Percentiles rank a stretch among this genome's conserved stretches.
phyloP scores from a whole-genome alignment of 1,140 invertebrate species.

The Zophobas morio region DNA sequence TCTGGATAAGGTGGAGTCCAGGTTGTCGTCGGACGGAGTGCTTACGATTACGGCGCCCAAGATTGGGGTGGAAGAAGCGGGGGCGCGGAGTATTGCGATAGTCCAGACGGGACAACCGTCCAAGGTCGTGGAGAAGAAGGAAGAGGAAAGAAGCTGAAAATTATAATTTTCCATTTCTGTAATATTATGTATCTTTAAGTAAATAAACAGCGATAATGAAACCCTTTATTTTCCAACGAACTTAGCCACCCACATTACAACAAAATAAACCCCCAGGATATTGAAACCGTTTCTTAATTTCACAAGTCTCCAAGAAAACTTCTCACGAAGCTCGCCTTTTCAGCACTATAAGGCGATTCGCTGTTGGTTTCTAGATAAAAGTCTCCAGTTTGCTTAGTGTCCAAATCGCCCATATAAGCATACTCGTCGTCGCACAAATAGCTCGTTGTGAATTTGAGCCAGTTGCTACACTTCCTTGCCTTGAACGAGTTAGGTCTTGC shows the following conservation, averaged over 20 bases:
- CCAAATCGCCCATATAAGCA: constrained; percentile 74
- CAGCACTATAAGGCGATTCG: constrained; percentile 64
- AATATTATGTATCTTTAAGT: no score
- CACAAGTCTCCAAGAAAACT: no score
- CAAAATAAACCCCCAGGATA: no score
- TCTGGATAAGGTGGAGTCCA: constrained; percentile 75
- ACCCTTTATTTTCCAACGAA: no score
- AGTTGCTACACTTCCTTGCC: constrained; percentile 70
- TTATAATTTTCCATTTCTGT: no score
- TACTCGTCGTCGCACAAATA: constrained; percentile 62
- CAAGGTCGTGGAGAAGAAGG: neutral
- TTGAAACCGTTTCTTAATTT: no score
- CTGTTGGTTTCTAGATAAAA: constrained; percentile 76
- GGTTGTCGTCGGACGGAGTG: constrained; percentile 81
- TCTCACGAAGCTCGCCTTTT: no score
- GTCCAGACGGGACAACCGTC: constrained; percentile 47
- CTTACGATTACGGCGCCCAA: constrained; percentile 76
- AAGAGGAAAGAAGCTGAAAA: neutral
- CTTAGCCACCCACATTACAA: no score
- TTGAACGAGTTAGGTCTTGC: constrained; percentile 75
- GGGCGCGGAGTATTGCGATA: constrained; percentile 49
- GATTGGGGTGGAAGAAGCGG: neutral
- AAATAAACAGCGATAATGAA: no score
- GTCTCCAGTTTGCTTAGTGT: constrained; percentile 70
- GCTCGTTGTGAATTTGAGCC: constrained; percentile 43